These are phyloP conservation scores for Phania funesta DNA, from an alignment of 2,888 invertebrate species.

Conservation along the genomic window DNA sequence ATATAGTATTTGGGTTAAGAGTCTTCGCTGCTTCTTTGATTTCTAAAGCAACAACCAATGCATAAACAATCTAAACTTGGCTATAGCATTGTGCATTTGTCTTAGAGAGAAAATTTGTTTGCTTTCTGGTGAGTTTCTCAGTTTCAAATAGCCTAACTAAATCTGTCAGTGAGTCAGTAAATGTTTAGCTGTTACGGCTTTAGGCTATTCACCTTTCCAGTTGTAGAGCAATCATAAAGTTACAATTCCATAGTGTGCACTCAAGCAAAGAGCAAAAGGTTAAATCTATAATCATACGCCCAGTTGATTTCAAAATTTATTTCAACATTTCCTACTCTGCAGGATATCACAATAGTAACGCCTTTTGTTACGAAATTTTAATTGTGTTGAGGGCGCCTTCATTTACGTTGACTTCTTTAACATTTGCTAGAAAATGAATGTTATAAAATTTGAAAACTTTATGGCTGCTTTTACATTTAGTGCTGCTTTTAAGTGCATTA, in stretches of 20 bases:
- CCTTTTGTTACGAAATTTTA: slow-evolving; percentile 21
- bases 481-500: too few species aligned
- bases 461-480: too few species aligned
- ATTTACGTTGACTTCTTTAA: too few species aligned
- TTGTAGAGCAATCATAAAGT: slow-evolving; percentile 17
- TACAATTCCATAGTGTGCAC: background rate
- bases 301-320: slow-evolving; percentile 58
- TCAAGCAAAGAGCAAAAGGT: background rate
- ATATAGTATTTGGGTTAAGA: background rate
- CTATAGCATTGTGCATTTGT: background rate
- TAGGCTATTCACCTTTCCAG: slow-evolving; percentile 46
- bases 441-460: too few species aligned
- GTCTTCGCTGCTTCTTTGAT: background rate
- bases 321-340: slow-evolving; percentile 28
- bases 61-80: background rate
- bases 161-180: background rate
- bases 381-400: background rate
- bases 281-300: slow-evolving; percentile 52
- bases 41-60: background rate
- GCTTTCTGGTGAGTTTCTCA: background rate
- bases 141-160: background rate
- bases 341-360: slow-evolving; percentile 31
- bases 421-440: too few species aligned
- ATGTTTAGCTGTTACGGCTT: slow-evolving; percentile 31
- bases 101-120: background rate